These are phyloP conservation scores for Casuarius casuarius DNA, from an alignment of 2,113 vertebrate species.

Conservation along the genomic window DNA sequence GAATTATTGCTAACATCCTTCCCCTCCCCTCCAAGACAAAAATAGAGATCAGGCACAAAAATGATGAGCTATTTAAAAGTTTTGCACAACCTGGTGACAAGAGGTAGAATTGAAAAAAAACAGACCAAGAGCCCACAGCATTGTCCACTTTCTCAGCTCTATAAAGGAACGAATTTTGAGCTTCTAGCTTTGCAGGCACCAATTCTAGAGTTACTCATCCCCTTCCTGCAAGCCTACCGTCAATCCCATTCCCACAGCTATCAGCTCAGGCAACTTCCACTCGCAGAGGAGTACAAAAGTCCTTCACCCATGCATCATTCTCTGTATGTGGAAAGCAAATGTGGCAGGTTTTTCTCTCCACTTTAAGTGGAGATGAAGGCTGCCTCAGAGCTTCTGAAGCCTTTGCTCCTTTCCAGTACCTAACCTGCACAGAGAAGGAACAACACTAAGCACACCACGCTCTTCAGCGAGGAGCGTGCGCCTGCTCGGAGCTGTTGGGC, in stretches of 20 bases:
- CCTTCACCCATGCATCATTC: neutral
- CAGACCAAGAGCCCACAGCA: neutral
- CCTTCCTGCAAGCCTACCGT: neutral
- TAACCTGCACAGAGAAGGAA: neutral
- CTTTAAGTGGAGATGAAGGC: neutral
- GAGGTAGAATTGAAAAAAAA: neutral
- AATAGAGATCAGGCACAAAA: conserved; percentile 44
- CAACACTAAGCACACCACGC: neutral
- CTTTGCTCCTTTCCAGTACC: neutral
- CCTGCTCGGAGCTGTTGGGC: fast-evolving
- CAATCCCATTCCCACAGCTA: neutral
- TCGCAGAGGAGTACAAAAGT: neutral
- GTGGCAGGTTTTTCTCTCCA: neutral
- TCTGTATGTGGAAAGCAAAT: neutral
- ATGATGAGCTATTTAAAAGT: conserved; percentile 43
- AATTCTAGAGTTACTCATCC: neutral
- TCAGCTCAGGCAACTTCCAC: neutral
- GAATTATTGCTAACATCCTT: conserved; percentile 40
- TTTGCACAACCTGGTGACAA: conserved; percentile 11
- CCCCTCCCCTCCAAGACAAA: conserved; percentile 38
- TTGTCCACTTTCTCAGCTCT: neutral
- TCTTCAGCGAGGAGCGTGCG: neutral
- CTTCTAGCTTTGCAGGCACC: neutral
- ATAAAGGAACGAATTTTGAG: neutral
- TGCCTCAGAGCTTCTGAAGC: neutral